Conservation (phyloP, 2,888 invertebrate species). For the Eristalis intricaria region DNA sequence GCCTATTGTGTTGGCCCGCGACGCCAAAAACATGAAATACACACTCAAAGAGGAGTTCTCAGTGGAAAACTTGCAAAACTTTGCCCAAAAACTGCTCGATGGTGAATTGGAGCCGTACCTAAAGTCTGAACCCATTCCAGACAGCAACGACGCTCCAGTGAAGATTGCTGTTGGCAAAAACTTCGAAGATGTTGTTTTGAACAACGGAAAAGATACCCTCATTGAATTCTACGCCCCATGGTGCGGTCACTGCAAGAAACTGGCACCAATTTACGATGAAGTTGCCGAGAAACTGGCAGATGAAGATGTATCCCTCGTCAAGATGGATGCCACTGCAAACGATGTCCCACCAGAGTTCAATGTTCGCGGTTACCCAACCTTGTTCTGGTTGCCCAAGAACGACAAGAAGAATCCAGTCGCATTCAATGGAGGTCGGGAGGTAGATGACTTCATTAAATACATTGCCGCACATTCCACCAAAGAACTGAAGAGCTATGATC, state of each 20-base stretch:
- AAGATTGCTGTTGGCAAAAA: constrained; percentile 97
- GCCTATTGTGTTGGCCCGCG: constrained; percentile 92
- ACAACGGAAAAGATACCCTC: constrained; percentile 95
- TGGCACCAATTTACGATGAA: constrained; percentile 96
- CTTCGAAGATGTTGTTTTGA: constrained; percentile 95
- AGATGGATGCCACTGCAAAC: constrained; percentile 99
- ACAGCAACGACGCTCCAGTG: constrained; percentile 90
- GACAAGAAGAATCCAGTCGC: constrained; percentile 88
- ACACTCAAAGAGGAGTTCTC: constrained; percentile 95
- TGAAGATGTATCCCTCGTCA: constrained; percentile 95
- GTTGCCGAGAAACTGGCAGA: constrained; percentile 92
- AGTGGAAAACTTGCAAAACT: constrained; percentile 91
- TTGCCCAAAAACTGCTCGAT: constrained; percentile 91
- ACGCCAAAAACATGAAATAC: constrained; percentile 93
- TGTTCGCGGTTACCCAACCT: constrained; percentile 98
- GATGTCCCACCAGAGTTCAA: constrained; percentile 96
- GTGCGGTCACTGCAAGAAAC: constrained; percentile 99
- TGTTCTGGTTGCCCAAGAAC: constrained; percentile 96
- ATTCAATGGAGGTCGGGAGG: constrained; percentile 96
- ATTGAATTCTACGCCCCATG: constrained; percentile 99
- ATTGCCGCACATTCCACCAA: constrained; percentile 94
- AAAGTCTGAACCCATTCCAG: constrained; percentile 97
- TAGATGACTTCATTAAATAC: constrained; percentile 97
- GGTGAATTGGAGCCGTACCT: constrained; percentile 94
- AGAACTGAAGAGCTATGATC: constrained; percentile 93